phyloP scores from a whole-genome alignment of 2,888 invertebrate genomes.

The Anticlea derivata region DNA sequence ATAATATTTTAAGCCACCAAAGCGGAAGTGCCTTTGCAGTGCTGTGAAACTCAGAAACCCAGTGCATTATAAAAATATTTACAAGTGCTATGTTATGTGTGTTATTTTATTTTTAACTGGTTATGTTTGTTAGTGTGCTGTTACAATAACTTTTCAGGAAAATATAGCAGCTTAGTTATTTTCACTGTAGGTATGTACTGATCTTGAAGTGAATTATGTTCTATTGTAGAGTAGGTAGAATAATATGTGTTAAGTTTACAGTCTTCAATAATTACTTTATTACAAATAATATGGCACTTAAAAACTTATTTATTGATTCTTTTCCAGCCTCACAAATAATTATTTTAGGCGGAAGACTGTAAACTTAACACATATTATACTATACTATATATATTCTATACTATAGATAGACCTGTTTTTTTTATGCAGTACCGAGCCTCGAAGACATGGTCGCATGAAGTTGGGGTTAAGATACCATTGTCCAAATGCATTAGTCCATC shows the following conservation, averaged over 20 bases:
- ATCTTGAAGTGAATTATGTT: no score
- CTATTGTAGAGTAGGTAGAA: no score
- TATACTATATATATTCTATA: no score
- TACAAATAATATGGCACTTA: no score
- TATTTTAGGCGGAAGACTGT: no score
- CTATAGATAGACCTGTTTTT: conserved; percentile 84
- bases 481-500: conserved; percentile 86
- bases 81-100: conserved; percentile 5
- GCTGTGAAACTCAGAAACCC: conserved; percentile 46
- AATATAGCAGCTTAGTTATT: conserved; percentile 4
- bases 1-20: conserved; percentile 24
- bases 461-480: conserved; percentile 81
- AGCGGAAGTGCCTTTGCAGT: conserved; percentile 39
- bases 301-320: no score
- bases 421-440: conserved; percentile 94
- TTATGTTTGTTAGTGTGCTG: neutral
- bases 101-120: neutral
- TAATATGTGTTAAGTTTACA: no score
- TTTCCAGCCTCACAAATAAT: no score
- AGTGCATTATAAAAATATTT: conserved; percentile 37
- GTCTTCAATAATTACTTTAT: no score
- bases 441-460: conserved; percentile 88
- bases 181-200: neutral
- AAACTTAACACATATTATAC: no score
- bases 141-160: neutral